These are phyloP conservation scores for Odontamblyopus rebecca DNA, from an alignment of 2,797 vertebrate genomes.

Conservation along the genomic window DNA sequence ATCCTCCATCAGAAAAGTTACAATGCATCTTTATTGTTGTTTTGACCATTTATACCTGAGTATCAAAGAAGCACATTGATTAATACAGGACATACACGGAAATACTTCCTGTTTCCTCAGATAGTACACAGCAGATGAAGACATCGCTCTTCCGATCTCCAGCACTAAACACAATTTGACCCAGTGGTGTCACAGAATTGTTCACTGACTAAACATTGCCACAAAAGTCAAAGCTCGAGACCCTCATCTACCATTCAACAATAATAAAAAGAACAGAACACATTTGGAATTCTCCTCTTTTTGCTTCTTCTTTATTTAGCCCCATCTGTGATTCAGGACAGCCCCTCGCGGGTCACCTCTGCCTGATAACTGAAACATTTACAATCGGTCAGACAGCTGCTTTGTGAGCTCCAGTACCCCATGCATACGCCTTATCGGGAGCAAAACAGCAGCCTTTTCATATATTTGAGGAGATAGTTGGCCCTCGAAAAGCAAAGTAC, in stretches of 20 bases:
- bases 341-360: slow-evolving; percentile 29
- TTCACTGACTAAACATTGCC: not conserved
- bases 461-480: slow-evolving; percentile 11
- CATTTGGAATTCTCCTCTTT: slow-evolving; percentile 20
- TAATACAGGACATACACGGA: no score
- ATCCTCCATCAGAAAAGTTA: no score
- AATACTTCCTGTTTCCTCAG: not conserved
- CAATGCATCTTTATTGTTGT: no score
- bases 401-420: slow-evolving; percentile 14
- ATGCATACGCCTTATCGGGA: not conserved
- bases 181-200: not conserved
- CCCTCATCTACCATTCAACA: slow-evolving; percentile 6
- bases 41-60: no score
- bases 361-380: slow-evolving; percentile 34
- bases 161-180: not conserved
- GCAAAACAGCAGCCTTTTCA: not conserved
- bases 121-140: not conserved
- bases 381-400: slow-evolving; percentile 17
- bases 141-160: not conserved
- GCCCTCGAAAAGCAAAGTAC: not conserved
- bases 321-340: slow-evolving; percentile 26
- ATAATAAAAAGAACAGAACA: not conserved
- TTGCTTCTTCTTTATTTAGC: slow-evolving; percentile 33
- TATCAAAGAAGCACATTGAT: no score
- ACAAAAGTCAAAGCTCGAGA: slow-evolving; percentile 2